phyloP scores from a whole-genome alignment of 2,888 invertebrate species.

The Cheilosia pagana region DNA sequence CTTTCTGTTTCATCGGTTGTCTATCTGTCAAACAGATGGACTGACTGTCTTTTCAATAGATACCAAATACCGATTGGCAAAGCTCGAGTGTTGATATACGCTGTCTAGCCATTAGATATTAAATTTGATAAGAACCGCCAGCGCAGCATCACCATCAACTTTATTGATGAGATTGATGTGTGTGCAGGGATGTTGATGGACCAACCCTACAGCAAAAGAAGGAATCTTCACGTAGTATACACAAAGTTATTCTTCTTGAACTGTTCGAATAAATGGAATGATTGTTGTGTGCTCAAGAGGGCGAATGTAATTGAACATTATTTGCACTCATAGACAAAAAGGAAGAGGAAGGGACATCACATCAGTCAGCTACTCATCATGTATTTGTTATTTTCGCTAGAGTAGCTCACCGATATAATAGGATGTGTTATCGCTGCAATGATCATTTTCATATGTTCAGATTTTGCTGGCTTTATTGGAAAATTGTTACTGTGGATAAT shows the following conservation, averaged over 20 bases:
- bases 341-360: slow-evolving; percentile 26
- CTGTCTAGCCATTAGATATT: slow-evolving; percentile 54
- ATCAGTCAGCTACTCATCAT: slow-evolving; percentile 30
- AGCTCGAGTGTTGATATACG: slow-evolving; percentile 14
- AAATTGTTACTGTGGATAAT: slow-evolving; percentile 81
- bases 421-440: slow-evolving; percentile 73
- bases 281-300: slow-evolving; percentile 80
- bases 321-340: slow-evolving; percentile 54
- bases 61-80: slow-evolving; percentile 28
- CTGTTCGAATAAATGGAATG: slow-evolving; percentile 62
- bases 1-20: slow-evolving; percentile 22
- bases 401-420: slow-evolving; percentile 34
- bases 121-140: slow-evolving; percentile 64
- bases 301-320: slow-evolving; percentile 81
- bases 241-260: slow-evolving; percentile 56
- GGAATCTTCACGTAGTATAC: slow-evolving; percentile 18
- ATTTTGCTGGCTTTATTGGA: slow-evolving; percentile 82
- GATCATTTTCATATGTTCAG: slow-evolving; percentile 81
- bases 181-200: slow-evolving; percentile 25
- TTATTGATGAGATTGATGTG: slow-evolving; percentile 65
- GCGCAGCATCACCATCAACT: slow-evolving; percentile 34
- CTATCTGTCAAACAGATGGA: slow-evolving; percentile 41
- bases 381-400: slow-evolving; percentile 52
- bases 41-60: slow-evolving; percentile 20
- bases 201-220: background rate